phyloP scores from a whole-genome alignment of 2,113 vertebrate genomes.

The Manacus vitellinus region DNA sequence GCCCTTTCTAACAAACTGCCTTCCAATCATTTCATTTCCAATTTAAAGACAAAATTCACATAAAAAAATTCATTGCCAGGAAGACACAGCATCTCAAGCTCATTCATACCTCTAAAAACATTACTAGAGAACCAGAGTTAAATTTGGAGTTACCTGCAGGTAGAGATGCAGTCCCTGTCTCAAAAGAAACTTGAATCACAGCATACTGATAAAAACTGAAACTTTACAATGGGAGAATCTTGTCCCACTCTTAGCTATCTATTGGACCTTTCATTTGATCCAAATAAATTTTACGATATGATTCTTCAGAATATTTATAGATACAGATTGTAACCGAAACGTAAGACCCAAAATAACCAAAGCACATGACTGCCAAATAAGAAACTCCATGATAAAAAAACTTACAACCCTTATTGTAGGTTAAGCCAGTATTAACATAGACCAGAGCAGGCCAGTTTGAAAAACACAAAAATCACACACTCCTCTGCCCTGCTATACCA shows the following conservation, averaged over 20 bases:
- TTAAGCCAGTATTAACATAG: neutral
- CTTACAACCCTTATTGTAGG: accelerated
- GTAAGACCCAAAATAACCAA: neutral
- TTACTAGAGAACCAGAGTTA: neutral
- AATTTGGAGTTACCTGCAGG: neutral
- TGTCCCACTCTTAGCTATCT: neutral
- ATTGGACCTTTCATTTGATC: neutral
- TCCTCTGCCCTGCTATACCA: neutral
- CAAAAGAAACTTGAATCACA: neutral
- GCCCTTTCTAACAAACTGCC: neutral
- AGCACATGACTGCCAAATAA: neutral
- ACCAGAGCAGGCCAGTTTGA: neutral
- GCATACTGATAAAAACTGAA: neutral
- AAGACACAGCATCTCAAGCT: neutral
- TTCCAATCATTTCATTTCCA: neutral
- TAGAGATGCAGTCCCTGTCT: neutral
- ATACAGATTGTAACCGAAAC: neutral
- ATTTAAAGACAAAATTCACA: neutral
- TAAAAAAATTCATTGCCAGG: neutral
- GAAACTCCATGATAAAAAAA: neutral
- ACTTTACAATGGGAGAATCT: neutral
- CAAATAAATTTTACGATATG: neutral
- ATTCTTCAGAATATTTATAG: neutral
- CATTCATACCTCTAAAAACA: neutral
- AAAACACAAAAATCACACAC: neutral